Evolutionary conservation across 2,113 vertebrate species (phyloP).

Genomic region (Melanerpes aurifrons): DNA sequence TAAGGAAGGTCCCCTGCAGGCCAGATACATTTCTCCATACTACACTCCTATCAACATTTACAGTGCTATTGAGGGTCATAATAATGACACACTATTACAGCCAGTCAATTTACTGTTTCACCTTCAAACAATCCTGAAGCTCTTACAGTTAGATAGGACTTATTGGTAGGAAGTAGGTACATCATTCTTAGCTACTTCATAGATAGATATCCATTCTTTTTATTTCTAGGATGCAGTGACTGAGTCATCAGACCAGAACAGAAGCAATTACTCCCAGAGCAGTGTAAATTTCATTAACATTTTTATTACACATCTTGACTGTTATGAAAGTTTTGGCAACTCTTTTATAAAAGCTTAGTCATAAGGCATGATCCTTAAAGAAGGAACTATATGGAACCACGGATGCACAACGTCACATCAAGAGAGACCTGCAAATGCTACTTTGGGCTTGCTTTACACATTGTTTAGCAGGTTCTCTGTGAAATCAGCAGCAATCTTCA

Average conservation of each 20-base stretch:
- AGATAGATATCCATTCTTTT: neutral
- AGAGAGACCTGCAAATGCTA: neutral
- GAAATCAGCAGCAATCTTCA: neutral
- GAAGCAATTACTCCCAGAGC: neutral
- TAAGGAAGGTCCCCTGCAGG: accelerated
- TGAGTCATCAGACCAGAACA: neutral
- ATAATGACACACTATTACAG: neutral
- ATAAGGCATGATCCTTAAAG: accelerated
- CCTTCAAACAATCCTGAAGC: neutral
- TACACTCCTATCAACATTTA: neutral
- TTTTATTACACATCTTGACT: neutral
- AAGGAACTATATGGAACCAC: neutral
- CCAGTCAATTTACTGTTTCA: neutral
- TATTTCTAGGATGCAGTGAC: neutral
- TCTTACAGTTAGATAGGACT: neutral
- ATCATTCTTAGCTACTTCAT: neutral
- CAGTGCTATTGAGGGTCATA: neutral
- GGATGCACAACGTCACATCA: neutral
- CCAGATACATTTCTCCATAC: neutral
- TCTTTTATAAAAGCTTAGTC: neutral
- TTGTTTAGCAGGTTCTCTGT: neutral
- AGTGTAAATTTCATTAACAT: neutral
- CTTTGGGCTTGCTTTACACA: neutral
- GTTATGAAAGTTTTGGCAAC: neutral
- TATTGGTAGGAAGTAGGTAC: neutral